A percentile compares a stretch with the other conserved stretches of the same genome.
phyloP scores from a whole-genome alignment of 2,113 vertebrate genomes.

The Poecile atricapillus region DNA sequence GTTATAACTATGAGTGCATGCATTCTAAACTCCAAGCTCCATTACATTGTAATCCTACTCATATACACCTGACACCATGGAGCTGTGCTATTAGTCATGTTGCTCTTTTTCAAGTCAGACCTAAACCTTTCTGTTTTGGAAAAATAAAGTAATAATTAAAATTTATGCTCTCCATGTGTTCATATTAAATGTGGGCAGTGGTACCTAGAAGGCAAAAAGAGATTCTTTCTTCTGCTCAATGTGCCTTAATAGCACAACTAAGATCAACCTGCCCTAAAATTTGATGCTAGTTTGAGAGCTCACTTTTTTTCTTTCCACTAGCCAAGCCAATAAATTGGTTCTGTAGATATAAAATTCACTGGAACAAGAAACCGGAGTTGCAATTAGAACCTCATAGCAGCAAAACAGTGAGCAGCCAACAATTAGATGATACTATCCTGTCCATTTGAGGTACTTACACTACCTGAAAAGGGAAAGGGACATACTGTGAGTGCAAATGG shows the following conservation, averaged over 20 bases:
- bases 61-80: not conserved
- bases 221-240: not conserved
- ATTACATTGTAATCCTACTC: not conserved
- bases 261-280: not conserved
- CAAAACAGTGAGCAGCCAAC: not conserved
- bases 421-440: not conserved
- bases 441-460: fast-evolving
- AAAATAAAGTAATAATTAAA: not conserved
- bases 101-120: not conserved
- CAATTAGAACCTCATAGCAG: not conserved
- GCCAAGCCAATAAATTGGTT: not conserved
- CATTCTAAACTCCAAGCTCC: not conserved
- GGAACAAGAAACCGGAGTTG: not conserved
- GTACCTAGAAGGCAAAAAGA: not conserved
- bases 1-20: not conserved
- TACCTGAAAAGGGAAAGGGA: not conserved
- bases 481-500: not conserved
- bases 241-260: not conserved
- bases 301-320: not conserved
- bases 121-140: not conserved
- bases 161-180: not conserved
- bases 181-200: not conserved
- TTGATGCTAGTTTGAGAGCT: not conserved
- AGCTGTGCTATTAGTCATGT: not conserved
- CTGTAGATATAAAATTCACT: not conserved